Conservation (phyloP, 2,797 vertebrate genomes). For the Emydoidea blandingii region DNA sequence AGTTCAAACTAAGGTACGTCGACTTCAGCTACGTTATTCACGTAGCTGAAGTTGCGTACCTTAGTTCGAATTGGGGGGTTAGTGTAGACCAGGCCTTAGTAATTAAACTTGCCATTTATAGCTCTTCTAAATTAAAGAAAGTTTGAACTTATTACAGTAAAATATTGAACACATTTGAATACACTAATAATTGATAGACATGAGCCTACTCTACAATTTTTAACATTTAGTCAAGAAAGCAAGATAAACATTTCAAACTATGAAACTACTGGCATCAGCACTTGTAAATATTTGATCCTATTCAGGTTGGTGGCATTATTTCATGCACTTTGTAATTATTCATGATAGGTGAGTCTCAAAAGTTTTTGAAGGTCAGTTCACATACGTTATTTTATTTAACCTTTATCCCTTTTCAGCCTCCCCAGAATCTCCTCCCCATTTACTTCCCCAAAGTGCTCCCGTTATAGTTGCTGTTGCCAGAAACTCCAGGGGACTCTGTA, state of each 20-base stretch:
- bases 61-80: too few relatives aligned
- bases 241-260: background rate
- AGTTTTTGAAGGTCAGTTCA: background rate
- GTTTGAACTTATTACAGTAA: background rate
- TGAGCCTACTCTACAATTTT: background rate
- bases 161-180: background rate
- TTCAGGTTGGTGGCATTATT: background rate
- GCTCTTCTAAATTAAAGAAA: background rate
- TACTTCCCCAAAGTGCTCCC: background rate
- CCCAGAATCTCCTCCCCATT: background rate
- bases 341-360: background rate
- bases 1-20: too few relatives aligned
- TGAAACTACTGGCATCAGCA: background rate
- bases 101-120: background rate
- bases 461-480: background rate
- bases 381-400: background rate
- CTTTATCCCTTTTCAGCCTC: background rate
- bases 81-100: background rate
- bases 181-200: background rate
- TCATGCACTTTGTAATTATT: background rate
- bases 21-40: too few relatives aligned
- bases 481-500: background rate
- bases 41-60: too few relatives aligned
- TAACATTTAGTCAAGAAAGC: background rate
- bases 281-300: background rate